Evolutionary conservation across 2,888 invertebrate genomes (phyloP), one percentile per base, ranked within the genome.

Genomic region (Hirudinaria manillensis): DNA sequence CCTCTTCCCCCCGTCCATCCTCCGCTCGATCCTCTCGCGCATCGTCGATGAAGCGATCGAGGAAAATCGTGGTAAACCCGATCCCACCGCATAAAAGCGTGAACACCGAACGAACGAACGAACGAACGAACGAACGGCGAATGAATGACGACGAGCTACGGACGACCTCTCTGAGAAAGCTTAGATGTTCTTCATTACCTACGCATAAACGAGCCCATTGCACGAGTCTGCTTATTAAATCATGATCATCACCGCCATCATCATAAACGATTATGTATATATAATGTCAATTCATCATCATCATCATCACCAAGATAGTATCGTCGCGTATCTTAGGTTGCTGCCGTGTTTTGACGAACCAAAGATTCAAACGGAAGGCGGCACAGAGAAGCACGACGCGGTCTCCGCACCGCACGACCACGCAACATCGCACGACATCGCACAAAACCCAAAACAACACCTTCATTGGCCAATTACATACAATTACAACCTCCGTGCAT

Each of bases 161-260:
- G 29, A 53, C 21, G 21, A 61, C 24, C 24, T 29, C 61, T 61
- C 61, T 61, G 61, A 61, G 61, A 61, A 21, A 61, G 29, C 61
- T 61, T 61, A 61, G 61, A 61, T 61, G 61, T 61, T 61, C 61
- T 61, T 61, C 24, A 29, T 27, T 61, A 29, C 29, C 61, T 61
- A 61, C 4, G 10, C 29, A 6, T 61, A 24, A n/a, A 13, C 29
- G 29, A 29, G 61, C 29, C 13, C n/a, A 56, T 56, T 56, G 13
- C n/a, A 61, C 24, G n/a, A 1, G 45, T 45, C 7, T 1, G n/a
- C 61, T 1, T 7, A 1, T 1, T 21, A 7, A 24, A 61, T 16
- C 21, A n/a, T 61, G 10, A 61, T n/a, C 6, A n/a, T 61, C 61
- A 61, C 61, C 19, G 3, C 61, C 61, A 61, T 29, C 53, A 53